Conservation (phyloP, 2,113 vertebrate species). For the Dasypus novemcinctus region DNA sequence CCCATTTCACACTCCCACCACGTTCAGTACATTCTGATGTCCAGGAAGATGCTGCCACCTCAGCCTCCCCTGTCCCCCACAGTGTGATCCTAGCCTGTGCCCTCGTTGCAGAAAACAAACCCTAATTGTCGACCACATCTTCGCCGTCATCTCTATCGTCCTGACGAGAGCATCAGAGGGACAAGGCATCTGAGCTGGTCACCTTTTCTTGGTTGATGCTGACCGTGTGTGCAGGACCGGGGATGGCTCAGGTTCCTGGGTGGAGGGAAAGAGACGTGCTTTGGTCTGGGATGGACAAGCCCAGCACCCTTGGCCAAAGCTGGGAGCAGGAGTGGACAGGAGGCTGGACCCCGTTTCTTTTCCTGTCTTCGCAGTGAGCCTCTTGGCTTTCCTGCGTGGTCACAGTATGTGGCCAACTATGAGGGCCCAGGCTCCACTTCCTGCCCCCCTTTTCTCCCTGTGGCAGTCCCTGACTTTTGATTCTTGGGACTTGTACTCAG, state of each 20-base stretch:
- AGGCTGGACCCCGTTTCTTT: neutral
- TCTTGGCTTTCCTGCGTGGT: too few species aligned
- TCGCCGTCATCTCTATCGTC: slow-evolving; percentile 86
- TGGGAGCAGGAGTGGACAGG: too few species aligned
- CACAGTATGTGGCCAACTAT: neutral
- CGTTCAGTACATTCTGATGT: neutral
- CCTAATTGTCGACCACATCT: slow-evolving; percentile 89
- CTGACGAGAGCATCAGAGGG: slow-evolving; percentile 86
- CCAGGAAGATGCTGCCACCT: neutral
- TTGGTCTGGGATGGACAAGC: neutral
- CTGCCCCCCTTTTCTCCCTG: neutral
- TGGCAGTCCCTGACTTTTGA: fast-evolving
- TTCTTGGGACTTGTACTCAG: neutral
- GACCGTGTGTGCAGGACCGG: slow-evolving; percentile 81
- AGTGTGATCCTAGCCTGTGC: neutral
- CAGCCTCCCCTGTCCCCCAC: neutral
- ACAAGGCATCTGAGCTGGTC: slow-evolving; percentile 88
- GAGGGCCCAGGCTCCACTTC: neutral
- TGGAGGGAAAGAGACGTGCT: neutral
- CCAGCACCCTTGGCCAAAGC: neutral
- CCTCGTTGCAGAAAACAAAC: slow-evolving; percentile 86
- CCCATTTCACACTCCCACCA: too few species aligned
- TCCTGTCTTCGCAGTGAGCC: neutral
- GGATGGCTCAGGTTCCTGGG: neutral
- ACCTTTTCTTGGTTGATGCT: slow-evolving; percentile 85